Conservation (phyloP, 2,113 vertebrate species). For the Chaetorhynchus papuensis region DNA sequence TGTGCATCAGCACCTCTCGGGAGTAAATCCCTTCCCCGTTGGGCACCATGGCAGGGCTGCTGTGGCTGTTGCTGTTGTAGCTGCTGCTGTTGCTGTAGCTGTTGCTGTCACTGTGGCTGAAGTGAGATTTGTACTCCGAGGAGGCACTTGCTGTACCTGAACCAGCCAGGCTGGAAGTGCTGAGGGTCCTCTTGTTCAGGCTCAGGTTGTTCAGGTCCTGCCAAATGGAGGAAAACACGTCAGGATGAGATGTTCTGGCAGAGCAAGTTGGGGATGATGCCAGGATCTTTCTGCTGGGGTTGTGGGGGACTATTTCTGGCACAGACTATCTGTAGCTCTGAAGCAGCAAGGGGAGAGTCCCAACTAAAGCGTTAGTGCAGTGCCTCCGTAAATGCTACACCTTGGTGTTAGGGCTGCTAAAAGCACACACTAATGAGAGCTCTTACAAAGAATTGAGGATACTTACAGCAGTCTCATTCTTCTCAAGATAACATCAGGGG, state of each 20-base stretch:
- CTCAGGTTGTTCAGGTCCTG: conserved; percentile 79
- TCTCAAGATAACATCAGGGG: not conserved
- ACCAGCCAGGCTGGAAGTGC: not conserved
- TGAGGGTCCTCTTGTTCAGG: conserved; percentile 44
- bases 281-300: not conserved
- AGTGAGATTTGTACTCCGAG: not conserved
- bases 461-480: not conserved
- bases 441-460: not conserved
- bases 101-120: not conserved
- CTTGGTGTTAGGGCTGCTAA: not conserved
- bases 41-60: not conserved
- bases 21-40: conserved; percentile 21
- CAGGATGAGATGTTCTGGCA: not conserved
- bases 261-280: not conserved
- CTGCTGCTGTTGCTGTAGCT: not conserved
- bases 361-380: not conserved
- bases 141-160: not conserved
- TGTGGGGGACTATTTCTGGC: not conserved
- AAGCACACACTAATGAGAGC: not conserved
- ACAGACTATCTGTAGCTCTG: not conserved
- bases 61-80: not conserved
- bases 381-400: not conserved
- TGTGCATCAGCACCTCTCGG: conserved; percentile 72
- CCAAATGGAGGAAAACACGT: not conserved
- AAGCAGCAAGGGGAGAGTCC: not conserved